A percentile compares a stretch with the other conserved stretches of the same genome.
phyloP scores from a whole-genome alignment of 30 jellyfish, hydroid and myxozoan genomes.

The Turritopsis dohrnii region DNA sequence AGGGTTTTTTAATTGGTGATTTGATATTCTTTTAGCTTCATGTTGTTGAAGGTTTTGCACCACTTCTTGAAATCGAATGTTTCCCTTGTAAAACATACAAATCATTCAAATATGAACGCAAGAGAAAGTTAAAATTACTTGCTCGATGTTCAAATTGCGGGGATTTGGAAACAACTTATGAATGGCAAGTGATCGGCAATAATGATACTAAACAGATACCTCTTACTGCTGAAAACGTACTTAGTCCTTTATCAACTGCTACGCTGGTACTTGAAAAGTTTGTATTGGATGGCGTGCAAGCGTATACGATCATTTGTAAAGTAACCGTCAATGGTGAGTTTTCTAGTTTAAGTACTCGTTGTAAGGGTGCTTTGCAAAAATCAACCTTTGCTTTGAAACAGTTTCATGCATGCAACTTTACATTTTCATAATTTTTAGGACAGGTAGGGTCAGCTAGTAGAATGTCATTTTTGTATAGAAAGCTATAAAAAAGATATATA shows the following conservation, averaged over 20 bases:
- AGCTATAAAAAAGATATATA: no score
- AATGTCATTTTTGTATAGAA: no score
- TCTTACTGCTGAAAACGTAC: slow-evolving; percentile 27
- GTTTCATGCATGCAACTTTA: no score
- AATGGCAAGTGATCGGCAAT: slow-evolving; percentile 31
- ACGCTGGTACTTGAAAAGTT: slow-evolving; percentile 24
- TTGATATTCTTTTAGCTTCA: slow-evolving; percentile 31
- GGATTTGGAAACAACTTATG: slow-evolving; percentile 4
- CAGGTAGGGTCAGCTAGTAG: no score
- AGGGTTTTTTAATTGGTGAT: background rate
- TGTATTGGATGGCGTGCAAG: slow-evolving; percentile 42
- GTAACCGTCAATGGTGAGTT: slow-evolving; percentile 32
- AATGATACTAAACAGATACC: slow-evolving; percentile 19
- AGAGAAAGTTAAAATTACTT: slow-evolving; percentile 43
- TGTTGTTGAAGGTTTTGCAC: slow-evolving; percentile 41
- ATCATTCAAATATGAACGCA: slow-evolving; percentile 36
- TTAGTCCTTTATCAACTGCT: slow-evolving; percentile 16
- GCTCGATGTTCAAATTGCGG: slow-evolving; percentile 69
- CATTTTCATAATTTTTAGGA: no score
- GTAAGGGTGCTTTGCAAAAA: background rate
- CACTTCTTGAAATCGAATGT: slow-evolving; percentile 52
- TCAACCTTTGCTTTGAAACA: no score
- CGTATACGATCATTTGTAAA: slow-evolving; percentile 21
- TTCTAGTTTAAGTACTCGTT: background rate
- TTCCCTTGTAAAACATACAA: slow-evolving; percentile 70